A percentile compares a stretch with the other conserved stretches of the same genome.
Evolutionary conservation across 2,888 invertebrate genomes (phyloP).

Genomic region (Drosophila monieri): DNA sequence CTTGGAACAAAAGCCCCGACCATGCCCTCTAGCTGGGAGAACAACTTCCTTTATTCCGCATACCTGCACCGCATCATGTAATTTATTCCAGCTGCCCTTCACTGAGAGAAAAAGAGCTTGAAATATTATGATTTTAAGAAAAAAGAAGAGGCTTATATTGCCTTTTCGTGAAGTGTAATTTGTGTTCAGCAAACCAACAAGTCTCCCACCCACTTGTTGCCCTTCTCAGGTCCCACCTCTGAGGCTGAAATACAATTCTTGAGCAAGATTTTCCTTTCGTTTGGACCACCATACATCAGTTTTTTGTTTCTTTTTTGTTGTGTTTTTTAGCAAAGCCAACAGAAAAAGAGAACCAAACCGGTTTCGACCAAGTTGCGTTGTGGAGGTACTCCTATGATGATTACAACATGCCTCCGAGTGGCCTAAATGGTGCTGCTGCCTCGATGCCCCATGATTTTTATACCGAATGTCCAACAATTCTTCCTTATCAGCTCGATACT

Average conservation of each 20-base stretch:
- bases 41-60: conserved; percentile 11
- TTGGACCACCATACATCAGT: conserved; percentile 5
- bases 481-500: conserved; percentile 6
- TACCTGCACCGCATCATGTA: conserved; percentile 12
- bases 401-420: conserved; percentile 31
- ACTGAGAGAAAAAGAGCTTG: not conserved
- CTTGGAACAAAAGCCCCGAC: conserved; percentile 15
- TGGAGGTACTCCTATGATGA: conserved; percentile 23
- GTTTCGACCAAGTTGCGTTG: conserved; percentile 40
- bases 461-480: not conserved
- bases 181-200: not conserved
- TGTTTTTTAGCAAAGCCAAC: not conserved
- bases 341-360: conserved; percentile 23
- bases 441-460: not conserved
- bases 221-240: conserved; percentile 4
- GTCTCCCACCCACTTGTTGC: conserved; percentile 38
- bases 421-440: not conserved
- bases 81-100: conserved; percentile 11
- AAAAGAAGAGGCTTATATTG: no score
- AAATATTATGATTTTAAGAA: not conserved
- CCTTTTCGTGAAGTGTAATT: not conserved
- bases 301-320: conserved; percentile 1
- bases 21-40: conserved; percentile 9
- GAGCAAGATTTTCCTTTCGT: conserved; percentile 45
- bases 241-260: conserved; percentile 28